Evolutionary conservation across 2,113 vertebrate genomes (phyloP).

Genomic region (Sminthopsis crassicaudata): DNA sequence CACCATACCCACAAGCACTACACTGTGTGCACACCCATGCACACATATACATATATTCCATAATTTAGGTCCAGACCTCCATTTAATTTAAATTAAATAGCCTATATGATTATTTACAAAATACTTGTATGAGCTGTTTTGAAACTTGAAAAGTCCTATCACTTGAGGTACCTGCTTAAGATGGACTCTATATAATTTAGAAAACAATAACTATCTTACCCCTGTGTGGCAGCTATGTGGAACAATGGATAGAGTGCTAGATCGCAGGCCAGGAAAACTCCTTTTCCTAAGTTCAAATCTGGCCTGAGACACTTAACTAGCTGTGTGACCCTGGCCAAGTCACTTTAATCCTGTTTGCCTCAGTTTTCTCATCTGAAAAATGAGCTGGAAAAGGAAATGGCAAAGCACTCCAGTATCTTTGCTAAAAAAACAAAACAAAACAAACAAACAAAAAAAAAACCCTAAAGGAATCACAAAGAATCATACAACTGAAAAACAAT

Average conservation of each 20-base stretch:
- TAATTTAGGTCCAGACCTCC: background rate
- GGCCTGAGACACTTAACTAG: background rate
- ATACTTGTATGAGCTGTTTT: background rate
- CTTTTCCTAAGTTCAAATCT: background rate
- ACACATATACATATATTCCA: no score
- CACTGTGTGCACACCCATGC: no score
- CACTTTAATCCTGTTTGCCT: background rate
- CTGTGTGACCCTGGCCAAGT: background rate
- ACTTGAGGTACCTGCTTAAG: background rate
- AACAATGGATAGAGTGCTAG: background rate
- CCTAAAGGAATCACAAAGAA: background rate
- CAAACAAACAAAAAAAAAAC: no score
- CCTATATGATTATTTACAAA: background rate
- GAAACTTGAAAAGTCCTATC: background rate
- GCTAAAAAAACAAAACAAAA: background rate
- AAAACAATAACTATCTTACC: slow-evolving; percentile 14
- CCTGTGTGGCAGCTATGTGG: background rate
- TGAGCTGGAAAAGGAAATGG: background rate
- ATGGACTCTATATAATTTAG: background rate
- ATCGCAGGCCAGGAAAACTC: background rate
- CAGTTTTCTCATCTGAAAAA: background rate
- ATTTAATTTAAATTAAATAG: background rate
- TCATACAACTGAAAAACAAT: background rate
- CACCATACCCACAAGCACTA: no score
- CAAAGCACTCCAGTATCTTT: background rate